Conservation (phyloP, 2,797 vertebrate species). For the Mus minutoides region DNA sequence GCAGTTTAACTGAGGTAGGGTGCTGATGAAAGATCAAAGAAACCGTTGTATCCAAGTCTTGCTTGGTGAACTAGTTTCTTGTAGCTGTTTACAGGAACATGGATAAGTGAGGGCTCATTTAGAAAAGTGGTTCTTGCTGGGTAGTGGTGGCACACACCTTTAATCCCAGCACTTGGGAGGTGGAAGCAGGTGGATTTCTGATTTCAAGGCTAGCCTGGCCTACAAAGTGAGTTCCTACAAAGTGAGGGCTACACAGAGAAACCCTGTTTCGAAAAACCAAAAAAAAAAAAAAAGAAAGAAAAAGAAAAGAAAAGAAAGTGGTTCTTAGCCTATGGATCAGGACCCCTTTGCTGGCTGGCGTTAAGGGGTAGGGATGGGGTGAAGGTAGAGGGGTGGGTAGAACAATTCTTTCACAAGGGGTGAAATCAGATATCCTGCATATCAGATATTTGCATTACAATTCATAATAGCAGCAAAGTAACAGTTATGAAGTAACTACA, state of each 20-base stretch:
- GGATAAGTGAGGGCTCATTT: background rate
- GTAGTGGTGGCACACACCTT: too few species aligned
- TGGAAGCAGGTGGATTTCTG: too few species aligned
- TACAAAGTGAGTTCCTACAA: too few species aligned
- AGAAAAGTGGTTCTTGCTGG: background rate
- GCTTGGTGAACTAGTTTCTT: background rate
- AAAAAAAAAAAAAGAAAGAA: too few species aligned
- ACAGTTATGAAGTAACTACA: background rate
- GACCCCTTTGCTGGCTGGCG: background rate
- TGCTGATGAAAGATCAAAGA: background rate
- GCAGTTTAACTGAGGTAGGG: background rate
- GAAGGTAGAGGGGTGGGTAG: too few species aligned
- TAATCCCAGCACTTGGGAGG: too few species aligned
- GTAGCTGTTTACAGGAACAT: background rate
- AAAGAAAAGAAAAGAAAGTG: too few species aligned
- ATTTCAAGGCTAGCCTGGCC: too few species aligned
- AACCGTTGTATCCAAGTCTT: background rate
- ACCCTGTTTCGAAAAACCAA: too few species aligned
- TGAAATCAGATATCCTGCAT: background rate
- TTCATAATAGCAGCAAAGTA: background rate
- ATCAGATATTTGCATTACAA: background rate
- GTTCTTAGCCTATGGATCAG: background rate
- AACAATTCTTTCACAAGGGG: background rate
- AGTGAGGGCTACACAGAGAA: too few species aligned
- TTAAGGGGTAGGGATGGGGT: background rate